Evolutionary conservation across 2,113 vertebrate genomes (phyloP).

Genomic region (Brachyistius frenatus): DNA sequence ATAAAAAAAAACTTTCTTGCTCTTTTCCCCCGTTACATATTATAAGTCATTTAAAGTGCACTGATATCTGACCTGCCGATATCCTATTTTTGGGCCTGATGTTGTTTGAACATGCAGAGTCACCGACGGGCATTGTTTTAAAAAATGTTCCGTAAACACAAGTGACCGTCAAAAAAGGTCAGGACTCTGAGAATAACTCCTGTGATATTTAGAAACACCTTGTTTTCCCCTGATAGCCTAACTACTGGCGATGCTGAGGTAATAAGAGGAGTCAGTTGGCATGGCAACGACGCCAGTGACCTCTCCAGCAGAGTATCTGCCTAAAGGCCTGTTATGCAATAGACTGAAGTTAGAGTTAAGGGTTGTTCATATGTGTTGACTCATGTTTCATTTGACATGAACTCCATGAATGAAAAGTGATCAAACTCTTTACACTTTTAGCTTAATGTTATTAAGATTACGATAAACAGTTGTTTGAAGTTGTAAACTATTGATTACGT

Average conservation of each 20-base stretch:
- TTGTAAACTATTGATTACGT: not conserved
- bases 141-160: constrained; percentile 78
- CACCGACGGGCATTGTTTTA: constrained; percentile 60
- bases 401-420: not conserved
- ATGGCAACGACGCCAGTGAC: constrained; percentile 60
- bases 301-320: constrained; percentile 37
- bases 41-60: not conserved
- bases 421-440: not conserved
- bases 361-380: constrained; percentile 29
- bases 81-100: constrained; percentile 20
- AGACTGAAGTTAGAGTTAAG: constrained; percentile 17
- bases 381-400: constrained; percentile 1
- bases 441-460: too few relatives aligned
- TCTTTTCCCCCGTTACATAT: constrained; percentile 27
- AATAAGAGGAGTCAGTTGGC: constrained; percentile 63
- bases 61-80: not conserved
- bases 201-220: constrained; percentile 76
- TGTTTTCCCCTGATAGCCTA: constrained; percentile 45
- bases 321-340: constrained; percentile 60
- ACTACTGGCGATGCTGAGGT: constrained; percentile 54
- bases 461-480: not conserved
- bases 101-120: constrained; percentile 41
- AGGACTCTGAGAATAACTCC: constrained; percentile 71
- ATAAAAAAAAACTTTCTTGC: constrained; percentile 29
- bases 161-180: constrained; percentile 68